Conservation (phyloP, 2,113 vertebrate species). For the Upupa epops region DNA sequence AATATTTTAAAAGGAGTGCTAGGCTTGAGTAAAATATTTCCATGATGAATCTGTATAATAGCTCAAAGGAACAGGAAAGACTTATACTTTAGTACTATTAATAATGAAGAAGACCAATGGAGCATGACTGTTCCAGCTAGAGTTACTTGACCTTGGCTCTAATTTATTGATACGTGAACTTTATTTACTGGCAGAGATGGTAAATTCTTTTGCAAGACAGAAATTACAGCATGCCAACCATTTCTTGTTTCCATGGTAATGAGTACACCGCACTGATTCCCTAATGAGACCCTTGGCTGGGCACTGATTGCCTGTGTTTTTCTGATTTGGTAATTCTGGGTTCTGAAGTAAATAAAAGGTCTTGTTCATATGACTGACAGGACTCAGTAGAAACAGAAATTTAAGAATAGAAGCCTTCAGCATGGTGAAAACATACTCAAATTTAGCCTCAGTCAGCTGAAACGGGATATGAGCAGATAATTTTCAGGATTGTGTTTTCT, state of each 20-base stretch:
- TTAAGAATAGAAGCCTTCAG: slow-evolving; percentile 9
- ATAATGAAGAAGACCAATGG: background rate
- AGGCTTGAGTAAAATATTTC: slow-evolving; percentile 5
- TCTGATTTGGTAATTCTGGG: slow-evolving; percentile 64
- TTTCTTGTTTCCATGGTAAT: slow-evolving; percentile 68
- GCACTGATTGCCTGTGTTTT: slow-evolving; percentile 56
- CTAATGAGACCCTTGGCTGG: slow-evolving; percentile 67
- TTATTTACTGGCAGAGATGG: slow-evolving; percentile 55
- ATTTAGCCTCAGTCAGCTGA: background rate
- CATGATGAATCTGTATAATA: background rate
- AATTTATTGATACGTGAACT: slow-evolving; percentile 66
- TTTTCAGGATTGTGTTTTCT: background rate
- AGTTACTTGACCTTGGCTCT: slow-evolving; percentile 59
- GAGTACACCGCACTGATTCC: slow-evolving; percentile 52
- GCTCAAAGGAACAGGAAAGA: background rate
- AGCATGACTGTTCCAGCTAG: slow-evolving; percentile 15
- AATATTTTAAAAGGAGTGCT: background rate
- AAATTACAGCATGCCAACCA: slow-evolving; percentile 63
- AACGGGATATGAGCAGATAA: slow-evolving; percentile 20
- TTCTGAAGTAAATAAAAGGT: slow-evolving; percentile 59
- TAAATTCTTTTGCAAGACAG: slow-evolving; percentile 67
- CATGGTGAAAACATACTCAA: background rate
- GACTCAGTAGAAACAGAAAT: slow-evolving; percentile 28
- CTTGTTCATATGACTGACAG: background rate
- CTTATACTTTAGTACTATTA: background rate